Conservation (phyloP, 2,888 invertebrate genomes). For the Apodemia zela region DNA sequence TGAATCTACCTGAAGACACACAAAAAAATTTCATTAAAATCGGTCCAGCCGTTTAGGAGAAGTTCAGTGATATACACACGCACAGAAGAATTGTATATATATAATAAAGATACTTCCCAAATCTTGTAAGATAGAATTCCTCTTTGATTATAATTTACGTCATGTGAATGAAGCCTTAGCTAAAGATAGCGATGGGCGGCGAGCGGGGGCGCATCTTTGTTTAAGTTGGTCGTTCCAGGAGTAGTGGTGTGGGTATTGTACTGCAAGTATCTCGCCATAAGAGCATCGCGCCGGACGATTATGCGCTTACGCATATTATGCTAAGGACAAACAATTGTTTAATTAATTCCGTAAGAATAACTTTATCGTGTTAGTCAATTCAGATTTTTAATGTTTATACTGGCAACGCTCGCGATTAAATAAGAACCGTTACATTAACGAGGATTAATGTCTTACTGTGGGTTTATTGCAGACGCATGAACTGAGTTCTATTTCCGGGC, state of each 20-base stretch:
- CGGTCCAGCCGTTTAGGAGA: no score
- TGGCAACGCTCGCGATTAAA: conserved; percentile 25
- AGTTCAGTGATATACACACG: no score
- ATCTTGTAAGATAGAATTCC: no score
- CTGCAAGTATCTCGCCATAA: conserved; percentile 55
- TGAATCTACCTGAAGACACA: no score
- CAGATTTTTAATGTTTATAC: conserved; percentile 36
- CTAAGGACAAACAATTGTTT: conserved; percentile 15
- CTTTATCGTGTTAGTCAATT: conserved; percentile 37
- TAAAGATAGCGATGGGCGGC: conserved; percentile 37
- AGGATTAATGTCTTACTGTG: conserved; percentile 53
- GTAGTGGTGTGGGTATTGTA: conserved; percentile 60
- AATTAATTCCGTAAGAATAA: background rate
- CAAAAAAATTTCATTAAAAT: no score
- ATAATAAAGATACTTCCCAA: no score
- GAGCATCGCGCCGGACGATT: conserved; percentile 51
- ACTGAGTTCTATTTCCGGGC: conserved; percentile 75
- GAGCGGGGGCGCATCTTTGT: conserved; percentile 64
- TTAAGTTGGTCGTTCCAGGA: conserved; percentile 71
- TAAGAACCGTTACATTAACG: conserved; percentile 42
- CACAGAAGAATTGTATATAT: no score
- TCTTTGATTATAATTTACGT: no score
- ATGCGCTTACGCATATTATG: conserved; percentile 43
- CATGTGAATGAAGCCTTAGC: background rate
- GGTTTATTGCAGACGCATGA: conserved; percentile 51